Conservation (phyloP, 1,140 invertebrate genomes). For the Caenorhabditis tropicalis region DNA sequence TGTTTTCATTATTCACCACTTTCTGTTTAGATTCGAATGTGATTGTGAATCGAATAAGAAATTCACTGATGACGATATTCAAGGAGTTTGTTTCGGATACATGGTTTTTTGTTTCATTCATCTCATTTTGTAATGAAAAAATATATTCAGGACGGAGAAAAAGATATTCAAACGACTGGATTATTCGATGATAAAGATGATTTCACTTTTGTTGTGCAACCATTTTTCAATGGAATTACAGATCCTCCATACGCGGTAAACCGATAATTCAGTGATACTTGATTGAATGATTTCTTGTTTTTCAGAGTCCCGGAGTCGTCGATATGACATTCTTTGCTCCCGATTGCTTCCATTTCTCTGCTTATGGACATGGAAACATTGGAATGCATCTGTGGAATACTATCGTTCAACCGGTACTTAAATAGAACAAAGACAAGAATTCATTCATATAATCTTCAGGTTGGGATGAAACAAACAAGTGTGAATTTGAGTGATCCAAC, state of each 20-base stretch:
- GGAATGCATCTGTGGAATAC: slow-evolving; percentile 82
- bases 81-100: slow-evolving; percentile 49
- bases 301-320: slow-evolving; percentile 61
- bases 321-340: slow-evolving; percentile 77
- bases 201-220: slow-evolving; percentile 74
- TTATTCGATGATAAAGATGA: slow-evolving; percentile 72
- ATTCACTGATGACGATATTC: slow-evolving; percentile 56
- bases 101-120: slow-evolving; percentile 2
- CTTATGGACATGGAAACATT: slow-evolving; percentile 76
- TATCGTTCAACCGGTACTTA: slow-evolving; percentile 79
- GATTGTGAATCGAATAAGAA: slow-evolving; percentile 58
- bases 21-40: slow-evolving; percentile 58
- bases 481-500: slow-evolving; percentile 56
- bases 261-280: neutral
- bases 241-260: slow-evolving; percentile 1
- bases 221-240: slow-evolving; percentile 50
- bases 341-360: slow-evolving; percentile 81
- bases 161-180: slow-evolving; percentile 60
- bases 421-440: no score
- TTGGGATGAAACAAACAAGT: slow-evolving; percentile 45
- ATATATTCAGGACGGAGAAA: slow-evolving; percentile 35
- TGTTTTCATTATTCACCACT: no score
- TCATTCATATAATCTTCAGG: no score
- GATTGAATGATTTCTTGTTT: neutral
- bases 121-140: neutral